Evolutionary conservation across 2,888 invertebrate genomes (phyloP), one percentile per base, ranked within the genome.

Genomic region (Plemyria rubiginata): DNA sequence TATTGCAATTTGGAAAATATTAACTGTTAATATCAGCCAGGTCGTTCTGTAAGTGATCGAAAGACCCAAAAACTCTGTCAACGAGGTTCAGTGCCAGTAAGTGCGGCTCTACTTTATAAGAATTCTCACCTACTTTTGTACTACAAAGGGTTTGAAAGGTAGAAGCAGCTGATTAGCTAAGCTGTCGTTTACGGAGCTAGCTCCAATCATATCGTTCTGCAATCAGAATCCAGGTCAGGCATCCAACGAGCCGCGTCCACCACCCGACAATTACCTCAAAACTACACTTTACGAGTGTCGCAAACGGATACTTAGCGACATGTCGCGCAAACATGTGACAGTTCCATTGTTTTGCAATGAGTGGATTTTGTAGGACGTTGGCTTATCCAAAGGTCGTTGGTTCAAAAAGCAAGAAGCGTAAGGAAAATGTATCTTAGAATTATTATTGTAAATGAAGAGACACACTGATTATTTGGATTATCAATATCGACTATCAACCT

Each of bases 311-410:
- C 66, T 63, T 66, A 63, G 56, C 55, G 56, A 49, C 59, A 52
- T 48, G 49, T 51, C 54, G 52, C 54, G 54, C 36, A 38, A 49
- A 57, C 67, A 62, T 74, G 73, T 67, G 72, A 71, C 71, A 67
- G 66, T 66, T 69, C 52, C 70, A 69, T 69, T 66, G 70, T 71
- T 67, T 56, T 48, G 70, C 62, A 70, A 68, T 38, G 13, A 32
- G 16, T 43, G 12, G n/a, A 40, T 52, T 48, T 62, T 58, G 55
- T 61, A 45, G 65, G 60, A 61, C 57, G 38, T 52, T 54, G 48
- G 29, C 58, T 48, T 59, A 22, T 54, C 41, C 41, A 58, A 64
- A 54, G 54, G 60, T 60, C 54, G 60, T 54, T 50, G 29, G 45
- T 58, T 58, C 45, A 41, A 46, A 53, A n/a, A 41, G 43, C 16